A percentile compares a stretch with the other conserved stretches of the same genome.
Conservation (phyloP, 2,113 vertebrate genomes). For the Mirza zaza region DNA sequence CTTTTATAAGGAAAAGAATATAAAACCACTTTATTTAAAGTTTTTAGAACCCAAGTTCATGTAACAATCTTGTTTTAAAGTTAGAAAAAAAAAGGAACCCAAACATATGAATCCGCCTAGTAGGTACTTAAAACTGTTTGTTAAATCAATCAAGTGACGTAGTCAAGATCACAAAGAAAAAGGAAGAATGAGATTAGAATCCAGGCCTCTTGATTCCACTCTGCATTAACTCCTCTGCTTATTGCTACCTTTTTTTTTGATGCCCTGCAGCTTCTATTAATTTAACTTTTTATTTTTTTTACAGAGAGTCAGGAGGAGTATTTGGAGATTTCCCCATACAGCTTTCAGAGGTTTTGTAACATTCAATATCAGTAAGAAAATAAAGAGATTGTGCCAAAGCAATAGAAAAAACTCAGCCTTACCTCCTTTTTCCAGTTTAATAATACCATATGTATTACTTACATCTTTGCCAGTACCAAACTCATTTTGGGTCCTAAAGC, state of each 20-base stretch:
- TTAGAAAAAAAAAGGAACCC: neutral
- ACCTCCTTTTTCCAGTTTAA: neutral
- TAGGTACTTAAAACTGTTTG: neutral
- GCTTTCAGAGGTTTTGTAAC: conserved; percentile 22
- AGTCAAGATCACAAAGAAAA: neutral
- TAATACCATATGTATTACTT: neutral
- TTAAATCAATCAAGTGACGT: neutral
- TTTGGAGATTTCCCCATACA: conserved; percentile 33
- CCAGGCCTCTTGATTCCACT: neutral
- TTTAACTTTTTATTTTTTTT: conserved; percentile 31
- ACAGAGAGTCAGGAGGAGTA: neutral
- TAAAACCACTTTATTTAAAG: conserved; percentile 12
- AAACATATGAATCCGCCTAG: neutral
- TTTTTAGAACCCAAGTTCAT: conserved; percentile 32
- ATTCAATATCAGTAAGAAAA: conserved; percentile 12
- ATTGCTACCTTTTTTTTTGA: neutral
- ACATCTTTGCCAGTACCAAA: conserved; percentile 13
- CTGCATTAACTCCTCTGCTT: neutral
- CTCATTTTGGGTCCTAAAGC: conserved; percentile 35
- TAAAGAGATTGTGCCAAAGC: conserved; percentile 7
- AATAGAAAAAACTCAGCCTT: neutral
- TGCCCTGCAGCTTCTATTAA: neutral
- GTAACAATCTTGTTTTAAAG: conserved; percentile 26
- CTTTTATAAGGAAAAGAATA: conserved; percentile 3
- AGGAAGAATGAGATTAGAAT: neutral